These are phyloP conservation scores for Diploptera punctata DNA, from an alignment of 2,888 invertebrate genomes.

Conservation along the genomic window DNA sequence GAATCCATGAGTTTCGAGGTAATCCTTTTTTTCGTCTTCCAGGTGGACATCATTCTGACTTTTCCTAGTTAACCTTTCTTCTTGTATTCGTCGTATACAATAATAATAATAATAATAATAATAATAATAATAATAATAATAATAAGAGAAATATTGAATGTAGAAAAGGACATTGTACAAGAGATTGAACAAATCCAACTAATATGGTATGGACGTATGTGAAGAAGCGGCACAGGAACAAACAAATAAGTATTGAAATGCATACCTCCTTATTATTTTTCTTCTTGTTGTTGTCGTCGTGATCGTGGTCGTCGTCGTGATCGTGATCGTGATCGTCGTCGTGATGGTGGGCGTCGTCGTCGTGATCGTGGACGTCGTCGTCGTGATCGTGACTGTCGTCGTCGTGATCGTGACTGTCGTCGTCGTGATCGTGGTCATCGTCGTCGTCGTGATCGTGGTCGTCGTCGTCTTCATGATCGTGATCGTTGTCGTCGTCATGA, in stretches of 20 bases:
- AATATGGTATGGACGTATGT: not conserved
- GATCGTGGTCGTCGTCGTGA: slow-evolving; percentile 1
- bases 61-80: too few species aligned
- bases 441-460: not conserved
- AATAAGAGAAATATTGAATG: too few species aligned
- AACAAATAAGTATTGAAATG: too few species aligned
- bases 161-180: too few species aligned
- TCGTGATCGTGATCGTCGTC: not conserved
- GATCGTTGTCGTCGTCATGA: not conserved
- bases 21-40: too few species aligned
- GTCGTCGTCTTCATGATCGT: not conserved
- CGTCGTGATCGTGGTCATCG: not conserved
- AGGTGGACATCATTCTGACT: too few species aligned
- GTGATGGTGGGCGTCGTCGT: not conserved
- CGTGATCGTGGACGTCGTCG: not conserved
- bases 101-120: too few species aligned
- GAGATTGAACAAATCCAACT: too few species aligned
- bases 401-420: not conserved
- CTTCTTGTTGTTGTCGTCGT: not conserved
- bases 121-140: too few species aligned
- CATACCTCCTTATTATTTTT: not conserved
- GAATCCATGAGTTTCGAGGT: too few species aligned
- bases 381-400: not conserved
- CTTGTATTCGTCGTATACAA: too few species aligned
- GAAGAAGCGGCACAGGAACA: too few species aligned